Base-by-base conservation (phyloP, 2,797 vertebrate genomes). In the Crocodylus rhombifer region DNA sequence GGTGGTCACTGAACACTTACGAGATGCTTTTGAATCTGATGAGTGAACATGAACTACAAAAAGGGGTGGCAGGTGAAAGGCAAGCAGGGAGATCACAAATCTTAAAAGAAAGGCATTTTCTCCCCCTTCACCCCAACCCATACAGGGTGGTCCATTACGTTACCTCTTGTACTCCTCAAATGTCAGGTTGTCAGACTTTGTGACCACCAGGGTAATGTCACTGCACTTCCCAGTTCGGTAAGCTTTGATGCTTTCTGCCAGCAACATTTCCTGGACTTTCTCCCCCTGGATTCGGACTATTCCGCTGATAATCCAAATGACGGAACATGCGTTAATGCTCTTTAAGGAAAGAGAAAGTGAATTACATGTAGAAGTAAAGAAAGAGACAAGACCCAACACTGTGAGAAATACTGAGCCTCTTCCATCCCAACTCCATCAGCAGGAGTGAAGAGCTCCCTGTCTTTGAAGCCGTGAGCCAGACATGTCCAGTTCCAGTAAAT, bases 281-380 rank as follows among this genome's bases (percentile, higher is more conserved):
- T 64, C 92, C 69, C 95, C 96, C 3, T 89, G 79, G 51, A 80
- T 80, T 16, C 95, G 86, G 56, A 94, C 95, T 2, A 93, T 28
- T 16, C 95, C 94, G 2, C 77, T 91, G 74, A 97, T 85, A 67
- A 97, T 86, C 97, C 97, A 97, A 89, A 97, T 95, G 71, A 94
- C 93, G 1, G 97, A 95, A 87, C 97, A 97, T 42, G 92, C 96
- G 61, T 97, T 95, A 30, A 97, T 95, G 84, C 92, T 97, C 97
- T 97, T 51, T 17, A 60, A 82, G 33, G 63, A 13, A n/a, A 5
- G 26, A 42, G 57, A 64, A 51, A 69, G 65, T 20, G 57, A 33
- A 64, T 33, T 18, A 25, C 1, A 69, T 25, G n/a, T 26, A 23
- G 21, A 36, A 64, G 17, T 36, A 51, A 25, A 6, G 15, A 63